phyloP scores from a whole-genome alignment of 2,113 vertebrate genomes.

The Hirundichthys speculiger region DNA sequence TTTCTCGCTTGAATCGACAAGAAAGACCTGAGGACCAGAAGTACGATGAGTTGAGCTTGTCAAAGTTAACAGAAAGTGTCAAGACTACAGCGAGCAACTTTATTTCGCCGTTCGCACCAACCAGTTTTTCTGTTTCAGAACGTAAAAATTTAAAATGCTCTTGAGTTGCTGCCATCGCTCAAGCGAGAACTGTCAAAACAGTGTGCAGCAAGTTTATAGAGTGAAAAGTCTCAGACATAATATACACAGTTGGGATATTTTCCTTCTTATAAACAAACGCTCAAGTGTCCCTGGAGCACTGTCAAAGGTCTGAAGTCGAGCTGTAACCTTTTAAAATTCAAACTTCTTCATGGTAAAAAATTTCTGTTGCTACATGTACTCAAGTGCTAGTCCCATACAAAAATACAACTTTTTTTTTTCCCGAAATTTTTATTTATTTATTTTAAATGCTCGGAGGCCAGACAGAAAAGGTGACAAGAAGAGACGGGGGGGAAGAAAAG shows the following conservation, averaged over 20 bases:
- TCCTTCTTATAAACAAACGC: not conserved
- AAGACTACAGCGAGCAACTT: not conserved
- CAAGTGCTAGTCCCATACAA: too few species aligned
- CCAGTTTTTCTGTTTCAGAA: not conserved
- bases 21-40: too few species aligned
- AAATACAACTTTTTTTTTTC: too few species aligned
- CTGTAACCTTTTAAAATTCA: slow-evolving; percentile 1
- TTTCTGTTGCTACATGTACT: not conserved
- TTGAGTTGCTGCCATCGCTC: not conserved
- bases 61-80: not conserved
- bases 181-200: not conserved
- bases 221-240: not conserved
- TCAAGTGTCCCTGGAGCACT: not conserved
- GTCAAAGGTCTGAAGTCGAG: not conserved
- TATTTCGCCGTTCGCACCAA: not conserved
- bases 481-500: slow-evolving; percentile 11
- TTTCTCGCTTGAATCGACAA: too few species aligned
- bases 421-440: too few species aligned
- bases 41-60: too few species aligned
- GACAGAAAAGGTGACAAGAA: slow-evolving; percentile 24
- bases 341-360: not conserved
- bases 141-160: not conserved
- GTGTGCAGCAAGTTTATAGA: not conserved
- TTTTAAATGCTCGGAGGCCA: not conserved
- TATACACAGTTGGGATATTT: not conserved